phyloP scores from a whole-genome alignment of 2,797 vertebrate species.

The Acanthopagrus latus region DNA sequence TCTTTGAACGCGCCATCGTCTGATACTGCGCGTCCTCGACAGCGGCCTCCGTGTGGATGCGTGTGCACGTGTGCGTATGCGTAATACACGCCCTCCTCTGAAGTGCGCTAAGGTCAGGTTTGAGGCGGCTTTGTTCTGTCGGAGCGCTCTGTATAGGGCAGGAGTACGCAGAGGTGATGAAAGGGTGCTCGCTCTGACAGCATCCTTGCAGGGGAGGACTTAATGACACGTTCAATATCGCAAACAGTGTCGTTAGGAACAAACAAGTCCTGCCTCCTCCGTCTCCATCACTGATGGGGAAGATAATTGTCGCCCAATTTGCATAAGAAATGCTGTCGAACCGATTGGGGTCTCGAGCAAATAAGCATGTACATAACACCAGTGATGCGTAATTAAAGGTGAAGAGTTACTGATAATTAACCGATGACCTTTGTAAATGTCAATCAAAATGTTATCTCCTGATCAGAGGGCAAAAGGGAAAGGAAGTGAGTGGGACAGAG shows the following conservation, averaged over 20 bases:
- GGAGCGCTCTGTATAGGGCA: constrained; percentile 22
- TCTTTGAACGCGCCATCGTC: not conserved
- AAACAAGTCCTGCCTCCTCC: constrained; percentile 73
- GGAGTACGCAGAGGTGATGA: constrained; percentile 36
- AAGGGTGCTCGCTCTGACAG: constrained; percentile 54
- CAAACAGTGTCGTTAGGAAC: constrained; percentile 78
- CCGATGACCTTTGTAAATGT: constrained; percentile 80
- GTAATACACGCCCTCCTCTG: not conserved
- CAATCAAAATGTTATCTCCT: constrained; percentile 80
- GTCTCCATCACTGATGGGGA: constrained; percentile 72
- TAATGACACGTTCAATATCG: constrained; percentile 75
- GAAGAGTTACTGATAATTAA: constrained; percentile 79
- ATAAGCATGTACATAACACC: constrained; percentile 74
- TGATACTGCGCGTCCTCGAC: not conserved
- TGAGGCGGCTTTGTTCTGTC: constrained; percentile 42
- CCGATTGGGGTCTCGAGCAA: constrained; percentile 72
- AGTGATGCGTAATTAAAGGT: constrained; percentile 75
- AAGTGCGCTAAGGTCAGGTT: constrained; percentile 30
- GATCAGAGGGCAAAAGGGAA: constrained; percentile 62
- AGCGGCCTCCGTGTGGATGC: not conserved
- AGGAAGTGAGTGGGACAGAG: constrained; percentile 10
- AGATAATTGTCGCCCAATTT: constrained; percentile 81
- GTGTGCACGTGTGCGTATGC: not conserved
- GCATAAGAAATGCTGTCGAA: constrained; percentile 79
- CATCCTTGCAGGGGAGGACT: constrained; percentile 64